Base-by-base conservation (phyloP, 2,797 vertebrate genomes). In the Cichlasoma orientale region DNA sequence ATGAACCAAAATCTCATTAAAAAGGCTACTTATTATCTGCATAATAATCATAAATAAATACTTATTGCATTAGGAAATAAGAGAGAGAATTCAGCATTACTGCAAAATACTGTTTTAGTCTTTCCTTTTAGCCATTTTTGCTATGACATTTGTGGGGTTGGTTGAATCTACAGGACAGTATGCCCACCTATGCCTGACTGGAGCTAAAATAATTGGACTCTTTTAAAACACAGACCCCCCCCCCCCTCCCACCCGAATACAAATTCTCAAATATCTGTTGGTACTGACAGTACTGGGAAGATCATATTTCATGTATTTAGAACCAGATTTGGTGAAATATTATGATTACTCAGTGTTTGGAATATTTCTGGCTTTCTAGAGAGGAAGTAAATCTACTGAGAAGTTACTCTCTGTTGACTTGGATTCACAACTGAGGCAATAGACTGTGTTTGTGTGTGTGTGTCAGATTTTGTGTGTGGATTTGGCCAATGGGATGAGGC, bases 401-500 rank as follows among this genome's bases (percentile, higher is more conserved):
- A 29, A 8, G 2, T 29, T 56, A 29, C 16, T 29, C 27, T 19
- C 2, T 57, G 16, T 57, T 19, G 27, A 57, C 27, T 31, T 57
- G 56, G 16, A 56, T 57, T 31, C 4, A 19, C 56, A 1, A 29
- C 14, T 29, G 55, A 56, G 55, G 55, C 27, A 27, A 19, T 10
- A 18, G 8, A 10, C 29, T 23, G 7, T 44, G 8, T 44, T 14
- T 63, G 38, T 63, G 38, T 63, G 38, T 38, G 38, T n/a, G n/a
- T n/a, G n/a, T n/a, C n/a, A n/a, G n/a, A n/a, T n/a, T n/a, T n/a
- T n/a, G n/a, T n/a, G n/a, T n/a, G n/a, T n/a, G n/a, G n/a, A n/a
- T n/a, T 71, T 10, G 74, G 33, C 94, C 94, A 95, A 94, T 95
- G 11, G 82, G 83, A 85, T 16, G 74, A 56, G 56, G 29, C 18